Base-by-base conservation (phyloP, 2,113 vertebrate species). In the Bufo bufo region DNA sequence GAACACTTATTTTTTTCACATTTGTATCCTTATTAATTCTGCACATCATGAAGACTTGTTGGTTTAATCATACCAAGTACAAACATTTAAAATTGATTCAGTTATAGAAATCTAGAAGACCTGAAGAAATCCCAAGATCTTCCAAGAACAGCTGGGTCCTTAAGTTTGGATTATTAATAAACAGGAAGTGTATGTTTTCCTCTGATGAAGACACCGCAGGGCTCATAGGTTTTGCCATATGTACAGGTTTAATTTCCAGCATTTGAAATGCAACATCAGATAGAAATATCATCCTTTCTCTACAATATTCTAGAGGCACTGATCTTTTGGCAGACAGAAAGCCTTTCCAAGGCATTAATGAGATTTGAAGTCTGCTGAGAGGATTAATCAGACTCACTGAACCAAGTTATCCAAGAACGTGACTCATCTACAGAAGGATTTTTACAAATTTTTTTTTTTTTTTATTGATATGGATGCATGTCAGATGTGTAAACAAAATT, bases 301-400 rank as follows among this genome's bases (percentile, higher is more conserved):
- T 84, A 84, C 87, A 89, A 78, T 89, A 89, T 89, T 89, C 82
- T 78, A 84, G 81, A 84, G 78, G 87, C 82, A 71, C 82, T 66
- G 87, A 84, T 89, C 87, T 84, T 89, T 88, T 84, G 82, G 87
- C 87, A 89, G 87, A 66, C 82, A 78, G 74, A 78, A 84, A 79
- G 59, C 72, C 87, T 89, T 89, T 89, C 81, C 87, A 89, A 84
- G 49, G 87, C 72, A 89, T 84, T 89, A 89, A 89, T 84, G 82
- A 89, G 82, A 89, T 89, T 89, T 89, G 81, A 89, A 83, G 82
- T 89, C 87, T 84, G 87, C 74, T 89, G 87, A 89, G 82, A 84
- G 87, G 87, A 89, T 89, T 89, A 89, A 89, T 89, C 87, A 89
- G 87, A 88, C 71, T 77, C 87, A 84, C 61, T 89, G 82, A 89